phyloP scores from a whole-genome alignment of 2,888 invertebrate species.

The Drosophila subsilvestris region DNA sequence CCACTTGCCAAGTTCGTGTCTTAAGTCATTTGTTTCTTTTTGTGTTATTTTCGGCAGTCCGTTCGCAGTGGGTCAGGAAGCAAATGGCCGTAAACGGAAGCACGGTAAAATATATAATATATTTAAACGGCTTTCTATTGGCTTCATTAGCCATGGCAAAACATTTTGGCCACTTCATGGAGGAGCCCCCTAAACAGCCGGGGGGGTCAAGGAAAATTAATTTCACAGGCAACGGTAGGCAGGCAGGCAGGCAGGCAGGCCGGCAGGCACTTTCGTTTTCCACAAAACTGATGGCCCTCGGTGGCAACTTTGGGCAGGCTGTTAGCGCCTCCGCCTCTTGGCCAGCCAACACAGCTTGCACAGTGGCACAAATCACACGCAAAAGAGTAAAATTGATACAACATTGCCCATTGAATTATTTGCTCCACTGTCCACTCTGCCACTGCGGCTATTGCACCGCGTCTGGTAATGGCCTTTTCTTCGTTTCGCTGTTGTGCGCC shows the following conservation, averaged over 20 bases:
- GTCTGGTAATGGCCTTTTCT: slow-evolving; percentile 49
- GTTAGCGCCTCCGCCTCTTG: slow-evolving; percentile 52
- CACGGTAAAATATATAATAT: slow-evolving; percentile 35
- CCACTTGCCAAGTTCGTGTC: slow-evolving; percentile 65
- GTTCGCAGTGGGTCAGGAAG: slow-evolving; percentile 62
- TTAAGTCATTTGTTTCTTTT: slow-evolving; percentile 60
- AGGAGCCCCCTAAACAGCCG: slow-evolving; percentile 9
- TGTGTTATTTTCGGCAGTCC: neutral
- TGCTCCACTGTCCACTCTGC: slow-evolving; percentile 26
- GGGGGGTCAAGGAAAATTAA: slow-evolving; percentile 45
- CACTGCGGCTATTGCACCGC: slow-evolving; percentile 41
- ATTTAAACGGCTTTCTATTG: slow-evolving; percentile 43
- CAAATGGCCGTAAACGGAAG: slow-evolving; percentile 57
- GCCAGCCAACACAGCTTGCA: neutral
- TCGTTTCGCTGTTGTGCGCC: slow-evolving; percentile 60
- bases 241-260: neutral
- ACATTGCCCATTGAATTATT: neutral
- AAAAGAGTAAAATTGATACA: no score
- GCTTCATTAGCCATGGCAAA: slow-evolving; percentile 22
- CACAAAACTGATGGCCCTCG: slow-evolving; percentile 51
- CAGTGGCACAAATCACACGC: slow-evolving; percentile 11
- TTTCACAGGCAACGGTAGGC: slow-evolving; percentile 21
- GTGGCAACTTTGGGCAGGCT: slow-evolving; percentile 51
- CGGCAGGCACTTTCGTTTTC: slow-evolving; percentile 64
- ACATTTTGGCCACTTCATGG: slow-evolving; percentile 26